Percentiles rank a stretch among this genome's conserved stretches.
phyloP scores from a whole-genome alignment of 2,797 vertebrate genomes.

The Micropoecilia bifurca region DNA sequence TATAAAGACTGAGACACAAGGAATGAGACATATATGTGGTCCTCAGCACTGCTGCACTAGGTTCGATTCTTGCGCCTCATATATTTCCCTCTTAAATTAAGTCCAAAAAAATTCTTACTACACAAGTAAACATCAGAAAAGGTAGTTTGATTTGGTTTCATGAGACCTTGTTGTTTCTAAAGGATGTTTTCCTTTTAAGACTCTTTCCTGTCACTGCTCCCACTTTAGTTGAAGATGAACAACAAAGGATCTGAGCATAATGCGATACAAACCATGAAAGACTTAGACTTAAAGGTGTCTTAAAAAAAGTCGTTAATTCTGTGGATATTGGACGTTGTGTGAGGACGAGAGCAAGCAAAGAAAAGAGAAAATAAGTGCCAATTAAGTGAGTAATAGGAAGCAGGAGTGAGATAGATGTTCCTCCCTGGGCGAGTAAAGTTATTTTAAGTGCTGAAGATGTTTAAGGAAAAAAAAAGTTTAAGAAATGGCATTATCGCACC shows the following conservation, averaged over 20 bases:
- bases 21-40: too few species aligned
- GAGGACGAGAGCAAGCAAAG: conserved; percentile 19
- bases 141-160: conserved; percentile 8
- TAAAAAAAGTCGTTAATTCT: conserved; percentile 19
- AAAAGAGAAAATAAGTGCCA: conserved; percentile 50
- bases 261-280: conserved; percentile 27
- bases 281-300: conserved; percentile 31
- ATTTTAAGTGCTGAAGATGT: conserved; percentile 52
- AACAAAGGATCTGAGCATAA: conserved; percentile 30
- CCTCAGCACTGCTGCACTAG: too few species aligned
- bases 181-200: conserved; percentile 7
- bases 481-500: conserved; percentile 62
- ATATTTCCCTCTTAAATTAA: too few species aligned
- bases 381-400: conserved; percentile 60
- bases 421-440: conserved; percentile 56
- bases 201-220: background rate
- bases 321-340: conserved; percentile 22
- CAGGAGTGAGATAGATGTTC: conserved; percentile 54
- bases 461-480: conserved; percentile 36
- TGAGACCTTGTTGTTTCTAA: background rate
- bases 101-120: background rate
- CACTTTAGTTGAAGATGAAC: conserved; percentile 32
- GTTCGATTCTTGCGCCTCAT: too few species aligned
- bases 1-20: background rate
- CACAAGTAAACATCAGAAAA: conserved; percentile 1